Conservation (phyloP, 2,797 vertebrate genomes). For the Paramormyrops hopkinsi region DNA sequence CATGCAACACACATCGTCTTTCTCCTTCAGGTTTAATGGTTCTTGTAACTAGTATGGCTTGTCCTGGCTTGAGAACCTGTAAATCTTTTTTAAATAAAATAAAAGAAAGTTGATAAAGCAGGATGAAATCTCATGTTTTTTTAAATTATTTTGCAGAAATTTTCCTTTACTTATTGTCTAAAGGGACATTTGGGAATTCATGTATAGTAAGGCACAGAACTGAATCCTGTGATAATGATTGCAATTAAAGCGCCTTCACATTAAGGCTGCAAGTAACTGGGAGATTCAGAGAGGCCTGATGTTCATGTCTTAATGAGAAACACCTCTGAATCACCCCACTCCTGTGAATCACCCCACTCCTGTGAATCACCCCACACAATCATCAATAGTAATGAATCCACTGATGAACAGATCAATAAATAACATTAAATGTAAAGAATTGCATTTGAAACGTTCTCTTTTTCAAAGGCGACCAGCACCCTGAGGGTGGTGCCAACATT, state of each 20-base stretch:
- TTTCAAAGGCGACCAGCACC: not conserved
- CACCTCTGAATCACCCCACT: not conserved
- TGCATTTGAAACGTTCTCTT: not conserved
- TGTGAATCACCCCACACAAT: not conserved
- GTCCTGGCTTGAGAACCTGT: not conserved
- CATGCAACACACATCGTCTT: not conserved
- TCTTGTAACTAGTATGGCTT: not conserved
- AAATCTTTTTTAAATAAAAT: not conserved
- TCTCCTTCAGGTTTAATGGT: not conserved
- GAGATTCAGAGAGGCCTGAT: conserved; percentile 50
- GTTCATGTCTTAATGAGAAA: conserved; percentile 30
- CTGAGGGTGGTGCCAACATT: not conserved
- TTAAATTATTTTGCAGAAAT: conserved; percentile 49
- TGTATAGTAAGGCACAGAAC: conserved; percentile 56
- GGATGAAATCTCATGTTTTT: conserved; percentile 32
- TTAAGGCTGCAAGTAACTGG: conserved; percentile 61
- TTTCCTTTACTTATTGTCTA: conserved; percentile 64
- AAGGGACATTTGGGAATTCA: conserved; percentile 64
- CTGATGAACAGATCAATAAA: not conserved
- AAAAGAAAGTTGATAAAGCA: not conserved
- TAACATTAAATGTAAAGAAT: not conserved
- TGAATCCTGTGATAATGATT: conserved; percentile 68
- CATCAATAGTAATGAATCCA: not conserved
- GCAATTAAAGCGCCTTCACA: conserved; percentile 62
- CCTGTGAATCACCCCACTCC: not conserved